Evolutionary conservation across 1,140 invertebrate genomes (phyloP).

Genomic region (Sarcophaga peregrina): DNA sequence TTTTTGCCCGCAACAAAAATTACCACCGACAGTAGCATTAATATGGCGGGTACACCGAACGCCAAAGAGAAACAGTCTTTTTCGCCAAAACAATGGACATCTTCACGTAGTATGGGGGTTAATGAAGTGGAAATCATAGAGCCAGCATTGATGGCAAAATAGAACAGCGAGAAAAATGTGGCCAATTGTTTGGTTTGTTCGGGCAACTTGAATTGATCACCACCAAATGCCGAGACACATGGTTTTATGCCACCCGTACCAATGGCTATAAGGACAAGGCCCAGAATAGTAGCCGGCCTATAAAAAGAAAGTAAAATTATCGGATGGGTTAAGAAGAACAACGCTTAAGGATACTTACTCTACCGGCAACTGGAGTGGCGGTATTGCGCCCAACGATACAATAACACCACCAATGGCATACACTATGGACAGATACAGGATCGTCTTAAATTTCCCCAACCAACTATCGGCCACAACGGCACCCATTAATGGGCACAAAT

Average conservation of each 20-base stretch:
- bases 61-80: constrained; percentile 89
- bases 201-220: constrained; percentile 91
- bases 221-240: constrained; percentile 96
- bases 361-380: constrained; percentile 69
- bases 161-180: constrained; percentile 93
- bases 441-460: constrained; percentile 86
- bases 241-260: constrained; percentile 98
- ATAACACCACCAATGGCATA: constrained; percentile 88
- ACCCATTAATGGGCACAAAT: constrained; percentile 84
- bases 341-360: constrained; percentile 69
- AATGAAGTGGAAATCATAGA: constrained; percentile 90
- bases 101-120: constrained; percentile 86
- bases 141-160: constrained; percentile 93
- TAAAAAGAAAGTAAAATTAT: not conserved
- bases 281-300: constrained; percentile 80
- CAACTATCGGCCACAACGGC: constrained; percentile 87
- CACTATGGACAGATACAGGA: constrained; percentile 87
- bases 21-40: constrained; percentile 88
- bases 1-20: constrained; percentile 84
- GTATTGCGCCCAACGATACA: constrained; percentile 78
- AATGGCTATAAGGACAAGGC: constrained; percentile 84
- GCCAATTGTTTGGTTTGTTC: constrained; percentile 80
- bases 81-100: constrained; percentile 84
- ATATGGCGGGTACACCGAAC: constrained; percentile 88
- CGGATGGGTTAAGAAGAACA: not conserved